Percentiles rank a stretch among this genome's conserved stretches.
These are phyloP conservation scores for Brachionus rotundiformis DNA, from an alignment of 1,140 invertebrate species.

Conservation along the genomic window DNA sequence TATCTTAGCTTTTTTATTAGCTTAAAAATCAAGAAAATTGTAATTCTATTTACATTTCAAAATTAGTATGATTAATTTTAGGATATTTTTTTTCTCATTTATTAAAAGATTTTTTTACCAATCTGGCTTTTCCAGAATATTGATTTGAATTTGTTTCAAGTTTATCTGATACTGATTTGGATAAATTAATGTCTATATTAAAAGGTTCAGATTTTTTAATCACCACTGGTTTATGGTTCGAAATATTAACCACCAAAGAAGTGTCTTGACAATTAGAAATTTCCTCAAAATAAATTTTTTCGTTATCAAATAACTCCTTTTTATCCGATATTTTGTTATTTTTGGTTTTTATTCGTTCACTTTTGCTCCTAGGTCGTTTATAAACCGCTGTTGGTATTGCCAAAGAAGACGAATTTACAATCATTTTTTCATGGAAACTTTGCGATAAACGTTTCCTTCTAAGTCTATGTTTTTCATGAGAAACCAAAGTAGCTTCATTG, in stretches of 20 bases:
- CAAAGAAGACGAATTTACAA: background rate
- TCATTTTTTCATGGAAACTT: conserved; percentile 16
- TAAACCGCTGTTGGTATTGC: background rate
- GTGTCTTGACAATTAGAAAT: background rate
- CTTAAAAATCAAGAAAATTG: too few species aligned
- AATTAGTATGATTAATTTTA: background rate
- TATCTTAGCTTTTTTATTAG: too few species aligned
- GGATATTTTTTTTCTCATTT: background rate
- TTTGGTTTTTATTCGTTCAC: conserved; percentile 12
- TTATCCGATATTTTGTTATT: conserved; percentile 26
- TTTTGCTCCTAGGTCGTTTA: background rate
- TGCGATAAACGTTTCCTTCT: conserved; percentile 10
- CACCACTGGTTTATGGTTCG: background rate
- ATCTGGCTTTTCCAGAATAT: conserved; percentile 48
- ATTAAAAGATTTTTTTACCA: background rate
- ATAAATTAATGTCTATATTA: conserved; percentile 36
- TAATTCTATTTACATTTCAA: too few species aligned
- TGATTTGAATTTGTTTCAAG: conserved; percentile 56
- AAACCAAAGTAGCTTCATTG: background rate
- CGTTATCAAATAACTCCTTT: background rate
- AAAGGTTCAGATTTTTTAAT: background rate
- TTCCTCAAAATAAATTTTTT: background rate
- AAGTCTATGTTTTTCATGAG: background rate
- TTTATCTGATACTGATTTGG: background rate
- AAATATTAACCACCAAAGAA: background rate